phyloP scores from a whole-genome alignment of 2,797 vertebrate species.

The Macrochelys suwanniensis region DNA sequence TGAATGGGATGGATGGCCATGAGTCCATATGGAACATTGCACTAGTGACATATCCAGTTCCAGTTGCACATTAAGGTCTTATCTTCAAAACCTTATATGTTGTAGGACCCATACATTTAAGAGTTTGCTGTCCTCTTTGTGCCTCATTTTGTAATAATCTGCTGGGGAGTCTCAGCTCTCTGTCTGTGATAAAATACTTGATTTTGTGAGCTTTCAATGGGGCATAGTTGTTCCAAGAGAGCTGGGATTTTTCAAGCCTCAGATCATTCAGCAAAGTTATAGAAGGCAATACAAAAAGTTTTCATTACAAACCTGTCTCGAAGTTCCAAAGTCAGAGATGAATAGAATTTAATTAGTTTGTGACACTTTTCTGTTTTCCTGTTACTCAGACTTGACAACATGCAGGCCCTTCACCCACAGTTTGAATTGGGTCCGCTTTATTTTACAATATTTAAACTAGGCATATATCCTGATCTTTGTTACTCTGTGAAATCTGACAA shows the following conservation, averaged over 20 bases:
- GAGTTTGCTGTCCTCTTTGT: rapidly evolving
- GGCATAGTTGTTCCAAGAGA: not conserved
- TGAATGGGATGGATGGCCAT: not conserved
- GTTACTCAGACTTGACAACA: slow-evolving; percentile 17
- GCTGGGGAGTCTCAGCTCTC: rapidly evolving
- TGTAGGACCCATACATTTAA: not conserved
- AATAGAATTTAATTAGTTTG: slow-evolving; percentile 59
- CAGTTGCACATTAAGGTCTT: not conserved
- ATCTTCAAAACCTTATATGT: not conserved
- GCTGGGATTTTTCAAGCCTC: not conserved
- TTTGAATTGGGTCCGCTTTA: slow-evolving; percentile 35
- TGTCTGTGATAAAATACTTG: not conserved
- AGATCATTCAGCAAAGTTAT: not conserved
- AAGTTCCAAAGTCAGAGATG: slow-evolving; percentile 37
- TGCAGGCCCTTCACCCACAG: not conserved
- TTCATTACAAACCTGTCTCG: slow-evolving; percentile 29
- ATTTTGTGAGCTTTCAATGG: not conserved
- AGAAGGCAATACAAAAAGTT: slow-evolving; percentile 38
- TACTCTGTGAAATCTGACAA: slow-evolving; percentile 4
- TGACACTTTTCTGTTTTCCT: slow-evolving; percentile 43
- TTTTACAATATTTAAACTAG: slow-evolving; percentile 39
- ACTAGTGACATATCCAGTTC: not conserved
- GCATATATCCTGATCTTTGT: not conserved
- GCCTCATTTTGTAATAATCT: not conserved
- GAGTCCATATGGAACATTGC: not conserved